Evolutionary conservation across 1,140 invertebrate genomes (phyloP).

Genomic region (Meloidogyne exigua): DNA sequence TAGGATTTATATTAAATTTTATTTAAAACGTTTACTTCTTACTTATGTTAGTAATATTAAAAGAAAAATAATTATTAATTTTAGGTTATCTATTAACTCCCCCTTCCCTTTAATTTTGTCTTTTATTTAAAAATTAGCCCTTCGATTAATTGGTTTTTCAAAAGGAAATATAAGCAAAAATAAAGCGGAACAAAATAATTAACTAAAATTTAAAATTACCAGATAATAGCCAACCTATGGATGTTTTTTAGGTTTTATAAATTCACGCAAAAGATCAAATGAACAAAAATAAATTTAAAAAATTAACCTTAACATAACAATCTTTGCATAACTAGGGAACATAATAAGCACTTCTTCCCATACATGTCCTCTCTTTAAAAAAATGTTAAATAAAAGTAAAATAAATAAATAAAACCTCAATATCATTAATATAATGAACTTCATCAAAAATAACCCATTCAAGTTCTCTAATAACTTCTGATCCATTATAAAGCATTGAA

Average conservation of each 20-base stretch:
- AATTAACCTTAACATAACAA: constrained; percentile 75
- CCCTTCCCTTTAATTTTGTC: too few species aligned
- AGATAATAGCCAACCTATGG: too few species aligned
- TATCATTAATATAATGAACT: constrained; percentile 97
- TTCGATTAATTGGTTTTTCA: too few species aligned
- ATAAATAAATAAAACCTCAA: constrained; percentile 69
- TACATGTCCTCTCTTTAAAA: constrained; percentile 83
- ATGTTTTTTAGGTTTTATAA: too few species aligned
- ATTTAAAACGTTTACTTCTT: too few species aligned
- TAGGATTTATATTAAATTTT: background rate
- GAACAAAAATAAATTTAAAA: background rate
- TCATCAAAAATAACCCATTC: constrained; percentile 99
- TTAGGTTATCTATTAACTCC: too few species aligned
- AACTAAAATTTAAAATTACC: too few species aligned
- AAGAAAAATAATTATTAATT: too few species aligned
- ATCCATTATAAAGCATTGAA: constrained; percentile 93
- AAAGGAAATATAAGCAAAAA: too few species aligned
- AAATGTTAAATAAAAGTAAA: constrained; percentile 6
- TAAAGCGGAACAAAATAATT: too few species aligned
- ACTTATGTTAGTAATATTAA: too few species aligned
- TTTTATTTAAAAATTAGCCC: background rate
- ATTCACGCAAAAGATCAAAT: too few species aligned
- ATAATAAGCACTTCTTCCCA: constrained; percentile 99
- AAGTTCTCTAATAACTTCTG: constrained; percentile 87
- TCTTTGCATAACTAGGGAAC: constrained; percentile 85